phyloP scores from a whole-genome alignment of 1,140 invertebrate species.

The Planococcus citri region DNA sequence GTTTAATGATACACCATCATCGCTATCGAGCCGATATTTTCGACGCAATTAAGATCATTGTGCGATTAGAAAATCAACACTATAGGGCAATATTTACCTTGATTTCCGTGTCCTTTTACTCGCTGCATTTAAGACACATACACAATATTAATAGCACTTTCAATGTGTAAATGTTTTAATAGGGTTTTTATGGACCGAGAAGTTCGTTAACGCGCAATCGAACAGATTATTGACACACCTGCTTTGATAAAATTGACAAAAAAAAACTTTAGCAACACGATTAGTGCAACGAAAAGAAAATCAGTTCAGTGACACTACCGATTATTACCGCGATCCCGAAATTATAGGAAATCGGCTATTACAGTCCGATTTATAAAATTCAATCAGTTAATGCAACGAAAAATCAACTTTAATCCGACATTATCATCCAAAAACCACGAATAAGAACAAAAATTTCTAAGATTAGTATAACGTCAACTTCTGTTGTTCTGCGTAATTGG shows the following conservation, averaged over 20 bases:
- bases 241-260: conserved; percentile 34
- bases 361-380: conserved; percentile 7
- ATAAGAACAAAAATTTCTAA: neutral
- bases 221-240: conserved; percentile 34
- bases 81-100: conserved; percentile 39
- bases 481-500: conserved; percentile 19
- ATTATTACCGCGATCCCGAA: conserved; percentile 12
- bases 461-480: conserved; percentile 12
- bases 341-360: neutral
- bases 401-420: neutral
- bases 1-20: too few species aligned
- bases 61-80: neutral
- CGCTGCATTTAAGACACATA: conserved; percentile 43
- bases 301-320: neutral
- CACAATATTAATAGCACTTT: conserved; percentile 29
- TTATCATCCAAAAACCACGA: conserved; percentile 2
- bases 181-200: conserved; percentile 22
- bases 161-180: conserved; percentile 24
- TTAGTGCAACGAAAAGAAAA: neutral
- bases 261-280: neutral
- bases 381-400: neutral
- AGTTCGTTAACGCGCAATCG: conserved; percentile 12
- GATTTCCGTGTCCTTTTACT: conserved; percentile 81
- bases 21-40: too few species aligned
- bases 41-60: neutral